Evolutionary conservation across 2,113 vertebrate genomes (phyloP).

Genomic region (Seriola rivoliana): DNA sequence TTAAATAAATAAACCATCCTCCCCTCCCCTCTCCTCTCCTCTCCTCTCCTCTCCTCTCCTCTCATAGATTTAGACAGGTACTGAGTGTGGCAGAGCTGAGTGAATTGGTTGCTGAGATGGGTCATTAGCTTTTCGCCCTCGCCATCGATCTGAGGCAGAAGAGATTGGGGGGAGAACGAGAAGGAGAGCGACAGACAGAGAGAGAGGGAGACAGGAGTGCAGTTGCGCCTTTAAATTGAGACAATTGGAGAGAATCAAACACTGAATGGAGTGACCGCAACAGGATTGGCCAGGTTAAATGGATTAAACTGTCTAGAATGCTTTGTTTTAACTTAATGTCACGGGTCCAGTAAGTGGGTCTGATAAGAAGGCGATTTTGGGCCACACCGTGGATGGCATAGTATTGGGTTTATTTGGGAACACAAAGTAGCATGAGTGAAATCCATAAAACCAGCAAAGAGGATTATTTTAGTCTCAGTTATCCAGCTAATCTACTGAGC

Average conservation of each 20-base stretch:
- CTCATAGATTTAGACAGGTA: constrained; percentile 74
- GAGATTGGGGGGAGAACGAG: constrained; percentile 47
- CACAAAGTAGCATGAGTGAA: constrained; percentile 37
- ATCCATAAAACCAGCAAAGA: constrained; percentile 48
- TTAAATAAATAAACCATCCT: constrained; percentile 45
- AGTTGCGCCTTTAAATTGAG: constrained; percentile 70
- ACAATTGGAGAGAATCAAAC: constrained; percentile 70
- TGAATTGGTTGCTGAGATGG: constrained; percentile 84
- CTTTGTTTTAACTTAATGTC: constrained; percentile 80
- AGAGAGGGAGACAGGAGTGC: constrained; percentile 47
- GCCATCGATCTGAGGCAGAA: constrained; percentile 76
- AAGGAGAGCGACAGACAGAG: constrained; percentile 12
- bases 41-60: constrained; percentile 27
- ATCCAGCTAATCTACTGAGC: constrained; percentile 49
- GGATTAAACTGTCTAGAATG: constrained; percentile 78
- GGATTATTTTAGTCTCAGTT: constrained; percentile 51
- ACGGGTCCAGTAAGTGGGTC: constrained; percentile 57
- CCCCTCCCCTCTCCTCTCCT: background rate
- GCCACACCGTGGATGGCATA: constrained; percentile 15
- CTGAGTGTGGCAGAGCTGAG: constrained; percentile 80
- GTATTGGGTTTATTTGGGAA: constrained; percentile 21
- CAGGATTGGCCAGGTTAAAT: constrained; percentile 77
- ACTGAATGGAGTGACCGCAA: constrained; percentile 71
- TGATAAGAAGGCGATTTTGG: constrained; percentile 63
- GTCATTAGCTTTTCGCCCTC: constrained; percentile 83